Evolutionary conservation across 1,140 invertebrate genomes (phyloP).

Genomic region (Musca domestica): DNA sequence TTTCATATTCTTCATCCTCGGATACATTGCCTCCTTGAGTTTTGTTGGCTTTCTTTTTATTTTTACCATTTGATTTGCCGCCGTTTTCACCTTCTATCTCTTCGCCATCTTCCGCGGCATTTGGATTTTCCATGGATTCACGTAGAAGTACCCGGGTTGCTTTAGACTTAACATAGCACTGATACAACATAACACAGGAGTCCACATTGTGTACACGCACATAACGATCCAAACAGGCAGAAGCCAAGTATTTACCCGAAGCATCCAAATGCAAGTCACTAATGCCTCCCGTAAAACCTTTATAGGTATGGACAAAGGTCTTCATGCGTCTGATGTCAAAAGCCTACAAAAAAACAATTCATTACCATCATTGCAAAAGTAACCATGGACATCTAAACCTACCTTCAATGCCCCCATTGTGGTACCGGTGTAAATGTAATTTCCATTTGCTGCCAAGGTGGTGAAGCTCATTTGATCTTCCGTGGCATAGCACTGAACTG

Average conservation of each 20-base stretch:
- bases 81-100: conserved; percentile 26
- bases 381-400: too few species aligned
- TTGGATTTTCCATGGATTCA: conserved; percentile 39
- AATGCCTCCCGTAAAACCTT: conserved; percentile 61
- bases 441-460: conserved; percentile 35
- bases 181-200: conserved; percentile 66
- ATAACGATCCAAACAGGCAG: conserved; percentile 76
- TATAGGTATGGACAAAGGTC: conserved; percentile 56
- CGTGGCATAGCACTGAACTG: conserved; percentile 43
- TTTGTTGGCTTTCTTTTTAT: conserved; percentile 1
- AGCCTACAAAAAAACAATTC: conserved; percentile 34
- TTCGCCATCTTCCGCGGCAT: conserved; percentile 33
- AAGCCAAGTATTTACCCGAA: conserved; percentile 64
- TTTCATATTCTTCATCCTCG: conserved; percentile 51
- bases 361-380: too few species aligned
- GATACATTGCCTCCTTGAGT: conserved; percentile 18
- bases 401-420: conserved; percentile 48
- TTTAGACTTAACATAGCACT: conserved; percentile 62
- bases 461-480: conserved; percentile 51
- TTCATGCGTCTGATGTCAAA: conserved; percentile 50
- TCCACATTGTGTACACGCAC: conserved; percentile 73
- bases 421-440: conserved; percentile 50
- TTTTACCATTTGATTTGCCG: conserved; percentile 8
- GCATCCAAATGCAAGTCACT: conserved; percentile 59
- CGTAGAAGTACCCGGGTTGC: conserved; percentile 54